Conservation (phyloP, 2,113 vertebrate species). For the Mionectes macconnelli region DNA sequence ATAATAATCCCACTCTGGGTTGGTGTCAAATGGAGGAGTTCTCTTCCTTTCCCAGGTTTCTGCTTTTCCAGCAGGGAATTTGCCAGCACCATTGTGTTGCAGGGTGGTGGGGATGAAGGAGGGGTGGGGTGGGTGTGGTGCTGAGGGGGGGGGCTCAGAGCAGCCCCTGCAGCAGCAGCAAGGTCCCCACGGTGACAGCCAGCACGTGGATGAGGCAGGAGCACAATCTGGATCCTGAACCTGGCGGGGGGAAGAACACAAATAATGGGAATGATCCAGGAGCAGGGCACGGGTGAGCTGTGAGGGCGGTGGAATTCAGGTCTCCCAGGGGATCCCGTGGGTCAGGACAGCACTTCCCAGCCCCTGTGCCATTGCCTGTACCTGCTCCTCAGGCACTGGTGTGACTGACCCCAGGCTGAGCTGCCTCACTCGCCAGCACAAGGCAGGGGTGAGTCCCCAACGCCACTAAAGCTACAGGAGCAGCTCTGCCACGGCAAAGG, state of each 20-base stretch:
- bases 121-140: rapidly evolving
- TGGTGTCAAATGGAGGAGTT: background rate
- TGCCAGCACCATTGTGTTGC: rapidly evolving
- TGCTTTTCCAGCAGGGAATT: background rate
- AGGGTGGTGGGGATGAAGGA: background rate
- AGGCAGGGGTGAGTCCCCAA: background rate
- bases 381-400: background rate
- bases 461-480: background rate
- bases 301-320: background rate
- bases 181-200: rapidly evolving
- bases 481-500: background rate
- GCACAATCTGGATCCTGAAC: background rate
- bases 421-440: background rate
- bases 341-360: background rate
- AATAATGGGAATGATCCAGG: background rate
- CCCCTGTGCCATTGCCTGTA: background rate
- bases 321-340: rapidly evolving
- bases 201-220: background rate
- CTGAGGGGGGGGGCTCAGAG: background rate
- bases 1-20: background rate
- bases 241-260: background rate
- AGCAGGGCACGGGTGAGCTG: rapidly evolving
- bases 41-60: too few species aligned
- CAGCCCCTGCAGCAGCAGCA: background rate
- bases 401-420: background rate